Evolutionary conservation across 1,140 invertebrate species (phyloP), one percentile per base, ranked within the genome.

Genomic region (Armadillidium nasatum): DNA sequence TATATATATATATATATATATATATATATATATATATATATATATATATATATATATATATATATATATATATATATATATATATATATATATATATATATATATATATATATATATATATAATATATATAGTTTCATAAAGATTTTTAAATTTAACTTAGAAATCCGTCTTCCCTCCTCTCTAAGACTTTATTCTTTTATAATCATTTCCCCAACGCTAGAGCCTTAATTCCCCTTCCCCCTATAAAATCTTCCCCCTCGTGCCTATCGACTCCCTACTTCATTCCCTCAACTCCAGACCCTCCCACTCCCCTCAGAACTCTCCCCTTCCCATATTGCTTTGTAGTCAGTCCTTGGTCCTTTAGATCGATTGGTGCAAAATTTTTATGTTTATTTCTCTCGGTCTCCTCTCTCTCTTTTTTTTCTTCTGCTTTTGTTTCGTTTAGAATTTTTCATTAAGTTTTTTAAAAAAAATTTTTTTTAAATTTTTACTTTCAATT

Each of bases 351-450:
- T 60, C 50, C 11, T 60, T 60, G 50, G 50, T 60, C 50, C 50
- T 60, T 15, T 60, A 60, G 50, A 60, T 60, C 50, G 50, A 60
- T 60, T 60, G 7, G 50, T 60, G 50, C 50, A 60, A 19, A 60
- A 60, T 60, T 60, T 33, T 60, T 60, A 60, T 60, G 50, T 60
- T 60, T 60, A 60, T 60, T 60, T 60, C 50, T 60, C 19, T 60
- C 33, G 33, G 1, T 33, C 33, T 33, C 33, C 33, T 33, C 33
- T 33, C 6, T 33, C 6, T 33, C 6, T 33, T 33, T 6, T 33
- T 33, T 33, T 33, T 33, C 33, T 33, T 33, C 33, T 33, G 33
- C 33, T 33, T 33, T 33, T 33, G 33, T 33, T 33, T 33, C 33
- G 33, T 6, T 33, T 33, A 3, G 2, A 6, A 33, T 6, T 33